These are phyloP conservation scores for Ferrisia virgata DNA, from an alignment of 2,888 invertebrate genomes.

Conservation along the genomic window DNA sequence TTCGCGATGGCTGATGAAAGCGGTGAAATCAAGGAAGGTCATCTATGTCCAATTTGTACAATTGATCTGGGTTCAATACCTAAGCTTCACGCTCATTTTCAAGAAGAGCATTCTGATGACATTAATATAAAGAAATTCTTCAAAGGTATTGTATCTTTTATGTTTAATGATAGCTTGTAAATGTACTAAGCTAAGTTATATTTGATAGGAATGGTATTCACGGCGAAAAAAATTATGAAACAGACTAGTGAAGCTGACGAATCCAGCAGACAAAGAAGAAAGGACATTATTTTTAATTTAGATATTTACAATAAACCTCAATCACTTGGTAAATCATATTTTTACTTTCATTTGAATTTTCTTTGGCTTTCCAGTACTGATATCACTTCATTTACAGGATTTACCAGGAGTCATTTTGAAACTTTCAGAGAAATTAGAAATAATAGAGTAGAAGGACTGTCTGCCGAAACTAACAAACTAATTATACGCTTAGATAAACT, in stretches of 20 bases:
- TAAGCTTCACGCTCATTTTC: slow-evolving; percentile 83
- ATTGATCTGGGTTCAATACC: slow-evolving; percentile 81
- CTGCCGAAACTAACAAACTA: slow-evolving; percentile 92
- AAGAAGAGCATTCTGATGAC: slow-evolving; percentile 81
- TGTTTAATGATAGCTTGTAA: background rate
- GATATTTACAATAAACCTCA: slow-evolving; percentile 53
- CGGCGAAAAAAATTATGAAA: slow-evolving; percentile 82
- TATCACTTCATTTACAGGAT: slow-evolving; percentile 55
- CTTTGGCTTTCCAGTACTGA: background rate
- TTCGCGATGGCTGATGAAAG: slow-evolving; percentile 51
- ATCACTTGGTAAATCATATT: slow-evolving; percentile 58
- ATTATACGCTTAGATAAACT: slow-evolving; percentile 90
- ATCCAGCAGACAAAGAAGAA: slow-evolving; percentile 13
- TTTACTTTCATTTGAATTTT: background rate
- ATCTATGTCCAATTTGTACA: slow-evolving; percentile 92
- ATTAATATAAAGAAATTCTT: slow-evolving; percentile 76
- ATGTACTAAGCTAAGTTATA: background rate
- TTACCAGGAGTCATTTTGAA: slow-evolving; percentile 65
- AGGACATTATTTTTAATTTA: slow-evolving; percentile 3
- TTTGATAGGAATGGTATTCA: slow-evolving; percentile 67
- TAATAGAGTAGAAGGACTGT: slow-evolving; percentile 77
- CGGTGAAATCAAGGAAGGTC: slow-evolving; percentile 79
- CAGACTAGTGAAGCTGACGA: slow-evolving; percentile 60
- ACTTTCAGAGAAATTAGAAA: slow-evolving; percentile 69
- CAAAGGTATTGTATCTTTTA: slow-evolving; percentile 59